Base-by-base conservation (phyloP, 2,113 vertebrate species). In the Spheniscus mendiculus region DNA sequence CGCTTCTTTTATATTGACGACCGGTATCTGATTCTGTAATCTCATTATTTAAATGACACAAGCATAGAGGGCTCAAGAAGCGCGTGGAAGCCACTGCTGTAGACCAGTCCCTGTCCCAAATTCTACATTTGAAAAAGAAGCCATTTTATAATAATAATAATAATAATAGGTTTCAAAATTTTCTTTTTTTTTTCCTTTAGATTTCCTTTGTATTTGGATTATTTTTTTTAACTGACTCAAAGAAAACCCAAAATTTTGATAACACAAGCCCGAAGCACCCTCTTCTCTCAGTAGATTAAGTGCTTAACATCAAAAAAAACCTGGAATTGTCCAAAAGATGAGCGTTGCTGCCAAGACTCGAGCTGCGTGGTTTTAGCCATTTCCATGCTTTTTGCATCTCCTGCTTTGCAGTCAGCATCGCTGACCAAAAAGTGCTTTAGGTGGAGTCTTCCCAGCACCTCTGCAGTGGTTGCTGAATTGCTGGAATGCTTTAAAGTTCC, bases 321-420 rank as follows among this genome's bases (percentile, higher is more conserved):
- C 0, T 52, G 69, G 30, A 18, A 11, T 12, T 29, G 10, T 50
- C 22, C 73, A 29, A 10, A 45, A 38, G 29, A 5, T 29, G 45
- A 32, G 30, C 23, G 0, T 15, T 3, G 25, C 49, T 65, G 42
- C 79, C 34, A 4, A 5, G 62, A 2, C 50, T 52, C 2, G 2
- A 67, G n/a, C 42, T 5, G 2, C 0, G 0, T 20, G 38, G 7
- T 30, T 55, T 61, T 15, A 73, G 36, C 85, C 25, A 0, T 40
- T 74, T 11, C 36, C 34, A 2, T 19, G 11, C 34, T 65, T 66
- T 55, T 49, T 2, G 3, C 36, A 9, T 22, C 80, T 70, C 49
- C 29, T 58, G 61, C 73, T 69, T 40, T 17, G 12, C 5, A 59
- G 50, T 59, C 56, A 5, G 44, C 4, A 0, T 13, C 0, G 0